Conservation (phyloP, 2,113 vertebrate genomes). For the Saccopteryx leptura region DNA sequence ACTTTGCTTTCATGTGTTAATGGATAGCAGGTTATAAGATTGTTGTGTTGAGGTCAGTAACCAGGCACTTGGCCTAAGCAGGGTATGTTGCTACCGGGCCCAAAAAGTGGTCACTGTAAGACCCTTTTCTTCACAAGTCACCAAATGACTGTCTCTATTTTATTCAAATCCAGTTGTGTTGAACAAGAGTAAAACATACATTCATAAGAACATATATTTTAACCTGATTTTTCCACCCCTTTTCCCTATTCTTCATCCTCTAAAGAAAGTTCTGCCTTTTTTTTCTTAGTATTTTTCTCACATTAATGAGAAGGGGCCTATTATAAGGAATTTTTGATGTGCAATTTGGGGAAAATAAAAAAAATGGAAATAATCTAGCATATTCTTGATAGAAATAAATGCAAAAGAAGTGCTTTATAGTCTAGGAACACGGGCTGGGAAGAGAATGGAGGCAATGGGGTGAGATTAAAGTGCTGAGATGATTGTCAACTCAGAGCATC, state of each 20-base stretch:
- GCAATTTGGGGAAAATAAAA: background rate
- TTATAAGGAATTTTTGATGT: background rate
- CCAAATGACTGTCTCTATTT: background rate
- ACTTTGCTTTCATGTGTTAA: background rate
- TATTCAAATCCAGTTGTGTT: background rate
- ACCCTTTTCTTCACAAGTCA: background rate
- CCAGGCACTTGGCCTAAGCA: background rate
- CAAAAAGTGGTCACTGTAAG: background rate
- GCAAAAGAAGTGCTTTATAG: background rate
- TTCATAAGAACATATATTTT: background rate
- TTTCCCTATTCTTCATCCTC: background rate
- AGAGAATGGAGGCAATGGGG: fast-evolving
- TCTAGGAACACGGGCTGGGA: background rate
- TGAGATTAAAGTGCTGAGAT: no score
- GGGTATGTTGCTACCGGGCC: background rate
- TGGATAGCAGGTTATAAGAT: background rate
- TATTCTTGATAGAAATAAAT: background rate
- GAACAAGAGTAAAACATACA: background rate
- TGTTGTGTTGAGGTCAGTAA: background rate
- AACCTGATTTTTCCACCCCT: background rate
- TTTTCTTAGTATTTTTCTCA: background rate
- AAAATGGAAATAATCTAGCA: background rate
- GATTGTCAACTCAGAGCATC: background rate
- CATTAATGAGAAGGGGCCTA: background rate
- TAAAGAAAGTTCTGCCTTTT: background rate